A percentile compares a stretch with the other conserved stretches of the same genome.
Conservation (phyloP, 2,113 vertebrate genomes). For the Crotalus helleri region DNA sequence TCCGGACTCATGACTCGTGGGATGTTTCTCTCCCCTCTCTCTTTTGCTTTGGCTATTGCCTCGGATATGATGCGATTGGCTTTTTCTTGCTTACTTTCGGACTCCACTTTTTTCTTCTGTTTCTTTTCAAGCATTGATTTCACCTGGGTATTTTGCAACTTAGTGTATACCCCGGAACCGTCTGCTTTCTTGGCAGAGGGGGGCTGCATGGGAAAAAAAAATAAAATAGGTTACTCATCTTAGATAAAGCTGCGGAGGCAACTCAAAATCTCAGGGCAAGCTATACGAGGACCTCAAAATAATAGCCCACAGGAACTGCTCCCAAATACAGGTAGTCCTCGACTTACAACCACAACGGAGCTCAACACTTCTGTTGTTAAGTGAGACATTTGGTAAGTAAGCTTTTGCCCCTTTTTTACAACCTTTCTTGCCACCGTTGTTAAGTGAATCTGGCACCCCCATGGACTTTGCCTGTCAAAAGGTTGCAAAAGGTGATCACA, state of each 20-base stretch:
- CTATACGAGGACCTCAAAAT: not conserved
- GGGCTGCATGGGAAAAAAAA: conserved; percentile 55
- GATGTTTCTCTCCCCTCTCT: conserved; percentile 95
- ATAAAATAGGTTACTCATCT: not conserved
- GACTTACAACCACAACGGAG: not conserved
- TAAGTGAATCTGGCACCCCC: not conserved
- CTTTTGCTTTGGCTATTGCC: conserved; percentile 92
- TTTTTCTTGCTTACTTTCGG: conserved; percentile 96
- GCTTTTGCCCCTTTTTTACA: not conserved
- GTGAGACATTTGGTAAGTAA: not conserved
- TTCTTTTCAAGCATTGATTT: conserved; percentile 82
- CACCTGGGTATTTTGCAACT: conserved; percentile 89
- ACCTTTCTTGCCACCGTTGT: not conserved
- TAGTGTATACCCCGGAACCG: conserved; percentile 83
- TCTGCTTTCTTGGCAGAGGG: conserved; percentile 93
- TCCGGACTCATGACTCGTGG: conserved; percentile 96
- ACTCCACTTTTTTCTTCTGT: conserved; percentile 83
- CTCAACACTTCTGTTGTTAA: not conserved
- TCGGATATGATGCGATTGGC: conserved; percentile 98
- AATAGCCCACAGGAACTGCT: not conserved
- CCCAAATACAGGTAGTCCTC: not conserved
- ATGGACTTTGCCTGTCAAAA: not conserved
- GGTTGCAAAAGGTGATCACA: too few species aligned
- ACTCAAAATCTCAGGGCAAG: not conserved
- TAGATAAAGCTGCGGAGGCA: not conserved